Base-by-base conservation (phyloP, 2,113 vertebrate species). In the Pterocles gutturalis region DNA sequence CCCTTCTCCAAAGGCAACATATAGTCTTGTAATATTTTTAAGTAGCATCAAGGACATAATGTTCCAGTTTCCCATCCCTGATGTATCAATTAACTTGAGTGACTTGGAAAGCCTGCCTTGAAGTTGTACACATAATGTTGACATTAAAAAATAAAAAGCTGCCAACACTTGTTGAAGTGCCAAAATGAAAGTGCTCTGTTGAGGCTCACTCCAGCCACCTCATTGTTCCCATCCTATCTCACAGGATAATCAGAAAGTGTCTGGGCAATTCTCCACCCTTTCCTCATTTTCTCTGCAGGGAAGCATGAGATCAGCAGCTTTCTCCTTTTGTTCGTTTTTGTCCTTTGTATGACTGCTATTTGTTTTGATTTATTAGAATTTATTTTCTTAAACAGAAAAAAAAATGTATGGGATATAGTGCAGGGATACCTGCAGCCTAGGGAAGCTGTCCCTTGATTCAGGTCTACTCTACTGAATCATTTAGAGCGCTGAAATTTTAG, bases 31-130 rank as follows among this genome's bases (percentile, higher is more conserved):
- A 87, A 28, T 92, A 82, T 53, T 89, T 91, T 79, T 41, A 94
- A 87, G 83, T 45, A 65, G 53, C 77, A 65, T 64, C 77, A 75
- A 95, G 92, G 91, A 84, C 89, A 16, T 41, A n/a, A 53, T 58
- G 92, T 97, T 97, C 73, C 62, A 57, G 65, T 83, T 84, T 86
- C 0, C 1, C 69, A 94, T 84, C 83, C 72, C 89, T 69, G 53
- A 90, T 71, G 65, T 82, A 89, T 96, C 97, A 80, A 94, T 96
- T 96, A 89, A 57, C 83, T 89, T 84, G 91, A 96, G 90, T 76
- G 97, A 65, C 80, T 92, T 89, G 91, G 90, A 93, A 78, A 89
- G 90, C 77, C 83, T 76, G 65, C 77, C 91, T 87, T 92, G 79
- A 92, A 82, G 86, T 33, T 65, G 65, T 84, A 57, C 86, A 79